Evolutionary conservation across 2,888 invertebrate genomes (phyloP).

Genomic region (Boloria euphrosyne): DNA sequence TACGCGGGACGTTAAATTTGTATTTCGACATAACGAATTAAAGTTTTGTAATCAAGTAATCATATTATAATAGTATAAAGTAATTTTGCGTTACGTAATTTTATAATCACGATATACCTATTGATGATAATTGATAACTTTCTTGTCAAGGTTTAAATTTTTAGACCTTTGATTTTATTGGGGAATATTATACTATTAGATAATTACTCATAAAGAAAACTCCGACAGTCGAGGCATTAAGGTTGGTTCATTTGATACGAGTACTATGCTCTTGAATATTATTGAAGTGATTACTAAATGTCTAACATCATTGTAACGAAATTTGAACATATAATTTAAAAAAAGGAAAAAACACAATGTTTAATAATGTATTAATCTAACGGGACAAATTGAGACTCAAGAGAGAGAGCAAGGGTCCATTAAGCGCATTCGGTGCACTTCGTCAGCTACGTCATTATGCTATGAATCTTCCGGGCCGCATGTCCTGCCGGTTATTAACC

Average conservation of each 20-base stretch:
- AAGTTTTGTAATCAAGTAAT: not conserved
- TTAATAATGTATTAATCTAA: constrained; percentile 4
- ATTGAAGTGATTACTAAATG: too few species aligned
- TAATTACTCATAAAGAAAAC: too few species aligned
- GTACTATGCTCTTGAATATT: too few species aligned
- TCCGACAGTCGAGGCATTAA: too few species aligned
- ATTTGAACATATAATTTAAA: constrained; percentile 1
- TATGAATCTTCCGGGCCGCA: constrained; percentile 57
- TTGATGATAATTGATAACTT: too few species aligned
- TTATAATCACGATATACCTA: too few species aligned
- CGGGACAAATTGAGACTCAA: constrained; percentile 4
- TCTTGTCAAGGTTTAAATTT: too few species aligned
- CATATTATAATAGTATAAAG: not conserved
- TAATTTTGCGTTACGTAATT: too few species aligned
- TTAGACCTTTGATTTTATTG: too few species aligned
- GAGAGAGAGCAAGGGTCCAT: constrained; percentile 20
- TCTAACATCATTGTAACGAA: not conserved
- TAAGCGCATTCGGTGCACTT: constrained; percentile 29
- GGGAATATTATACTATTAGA: too few species aligned
- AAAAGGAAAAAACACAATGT: not conserved
- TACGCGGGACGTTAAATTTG: constrained; percentile 6
- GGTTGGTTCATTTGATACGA: too few species aligned
- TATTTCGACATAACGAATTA: constrained; percentile 4
- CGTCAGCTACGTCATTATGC: constrained; percentile 51
- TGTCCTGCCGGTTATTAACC: constrained; percentile 71